Percentiles rank a stretch among this genome's conserved stretches.
These are phyloP conservation scores for Anguilla anguilla DNA, from an alignment of 2,797 vertebrate species.

Conservation along the genomic window DNA sequence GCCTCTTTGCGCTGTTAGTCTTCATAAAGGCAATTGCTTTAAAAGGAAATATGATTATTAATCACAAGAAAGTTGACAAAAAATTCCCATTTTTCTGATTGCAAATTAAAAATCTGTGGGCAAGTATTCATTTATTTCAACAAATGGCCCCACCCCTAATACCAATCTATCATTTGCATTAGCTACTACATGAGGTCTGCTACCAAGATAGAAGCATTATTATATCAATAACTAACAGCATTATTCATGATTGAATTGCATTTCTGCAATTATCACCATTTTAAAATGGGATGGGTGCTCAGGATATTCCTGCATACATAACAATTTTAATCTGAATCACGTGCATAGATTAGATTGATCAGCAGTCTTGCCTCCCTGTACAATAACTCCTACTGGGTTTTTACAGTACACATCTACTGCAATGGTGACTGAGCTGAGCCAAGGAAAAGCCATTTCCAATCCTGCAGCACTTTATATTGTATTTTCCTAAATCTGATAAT, in stretches of 20 bases:
- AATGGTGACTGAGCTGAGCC: constrained; percentile 14
- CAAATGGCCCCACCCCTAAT: background rate
- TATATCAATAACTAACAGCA: background rate
- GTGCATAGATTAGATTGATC: background rate
- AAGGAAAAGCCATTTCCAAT: background rate
- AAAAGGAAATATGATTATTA: too few species aligned
- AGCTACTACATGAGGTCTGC: background rate
- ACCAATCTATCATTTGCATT: background rate
- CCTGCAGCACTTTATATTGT: background rate
- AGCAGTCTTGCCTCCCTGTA: background rate
- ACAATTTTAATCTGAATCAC: background rate
- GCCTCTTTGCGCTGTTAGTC: too few species aligned
- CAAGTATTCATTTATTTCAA: too few species aligned
- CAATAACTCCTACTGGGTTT: constrained; percentile 1
- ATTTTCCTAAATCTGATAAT: constrained; percentile 14
- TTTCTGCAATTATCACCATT: background rate
- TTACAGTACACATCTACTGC: background rate
- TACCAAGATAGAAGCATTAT: background rate
- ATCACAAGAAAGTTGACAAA: too few species aligned
- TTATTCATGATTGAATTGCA: background rate
- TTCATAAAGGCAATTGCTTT: too few species aligned
- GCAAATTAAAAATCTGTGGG: too few species aligned
- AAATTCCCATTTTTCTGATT: too few species aligned
- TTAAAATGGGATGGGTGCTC: background rate
- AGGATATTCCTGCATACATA: background rate